Conservation (phyloP, 2,113 vertebrate species). For the Cairina moschata region DNA sequence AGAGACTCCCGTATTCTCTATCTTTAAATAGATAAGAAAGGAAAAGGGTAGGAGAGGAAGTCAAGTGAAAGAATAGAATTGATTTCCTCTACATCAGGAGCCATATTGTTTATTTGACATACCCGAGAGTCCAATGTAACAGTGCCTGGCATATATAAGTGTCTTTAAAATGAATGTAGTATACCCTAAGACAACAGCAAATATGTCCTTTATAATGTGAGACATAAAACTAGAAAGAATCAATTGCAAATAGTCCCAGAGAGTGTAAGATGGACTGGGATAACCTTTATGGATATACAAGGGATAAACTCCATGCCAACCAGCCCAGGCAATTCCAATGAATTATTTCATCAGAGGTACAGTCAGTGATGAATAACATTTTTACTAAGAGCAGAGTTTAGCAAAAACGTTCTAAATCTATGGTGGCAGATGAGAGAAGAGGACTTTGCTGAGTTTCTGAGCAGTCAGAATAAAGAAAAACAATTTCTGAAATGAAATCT, state of each 20-base stretch:
- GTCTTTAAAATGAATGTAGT: neutral
- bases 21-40: neutral
- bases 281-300: neutral
- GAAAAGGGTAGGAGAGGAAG: neutral
- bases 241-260: conserved; percentile 4
- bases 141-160: neutral
- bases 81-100: neutral
- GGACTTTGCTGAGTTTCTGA: neutral
- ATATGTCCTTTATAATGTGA: neutral
- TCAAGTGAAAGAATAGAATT: neutral
- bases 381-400: conserved; percentile 14
- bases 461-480: neutral
- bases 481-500: neutral
- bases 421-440: neutral
- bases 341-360: conserved; percentile 14
- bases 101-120: neutral
- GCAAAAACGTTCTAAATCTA: neutral
- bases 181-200: neutral
- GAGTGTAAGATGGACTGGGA: neutral
- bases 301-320: neutral
- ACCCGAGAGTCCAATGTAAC: neutral
- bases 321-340: neutral
- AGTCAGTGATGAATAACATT: neutral
- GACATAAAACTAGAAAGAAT: conserved; percentile 21
- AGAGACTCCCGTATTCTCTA: neutral